Evolutionary conservation across 2,888 invertebrate genomes (phyloP).

Genomic region (Lutraria lutraria): DNA sequence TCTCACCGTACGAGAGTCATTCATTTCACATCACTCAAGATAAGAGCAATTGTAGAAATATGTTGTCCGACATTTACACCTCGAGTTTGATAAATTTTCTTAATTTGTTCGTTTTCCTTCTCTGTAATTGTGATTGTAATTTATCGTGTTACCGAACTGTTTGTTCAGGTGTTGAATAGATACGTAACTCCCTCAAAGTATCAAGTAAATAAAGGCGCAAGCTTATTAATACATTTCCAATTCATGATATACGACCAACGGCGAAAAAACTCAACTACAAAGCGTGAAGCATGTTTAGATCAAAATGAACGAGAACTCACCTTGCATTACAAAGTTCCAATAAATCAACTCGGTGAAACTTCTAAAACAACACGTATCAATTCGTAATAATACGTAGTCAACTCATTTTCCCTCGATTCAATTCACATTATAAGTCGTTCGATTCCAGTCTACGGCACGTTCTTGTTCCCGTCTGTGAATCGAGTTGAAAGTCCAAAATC

Average conservation of each 20-base stretch:
- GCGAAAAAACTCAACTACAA: not conserved
- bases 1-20: constrained; percentile 13
- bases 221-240: constrained; percentile 16
- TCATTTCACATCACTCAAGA: constrained; percentile 2
- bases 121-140: constrained; percentile 20
- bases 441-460: constrained; percentile 66
- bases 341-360: constrained; percentile 62
- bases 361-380: constrained; percentile 58
- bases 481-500: constrained; percentile 59
- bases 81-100: constrained; percentile 33
- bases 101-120: constrained; percentile 20
- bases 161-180: constrained; percentile 40
- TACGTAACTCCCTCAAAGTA: constrained; percentile 10
- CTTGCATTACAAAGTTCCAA: constrained; percentile 68
- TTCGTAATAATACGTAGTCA: constrained; percentile 49
- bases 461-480: constrained; percentile 52
- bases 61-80: constrained; percentile 20
- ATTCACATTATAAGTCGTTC: constrained; percentile 57
- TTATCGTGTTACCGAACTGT: constrained; percentile 27
- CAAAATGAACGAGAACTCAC: constrained; percentile 60
- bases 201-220: constrained; percentile 27
- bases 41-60: constrained; percentile 27
- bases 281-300: constrained; percentile 21
- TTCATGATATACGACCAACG: constrained; percentile 12
- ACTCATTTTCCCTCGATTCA: constrained; percentile 63